Evolutionary conservation across 2,113 vertebrate species (phyloP), one percentile per base, ranked within the genome.

Genomic region (Passerina amoena): DNA sequence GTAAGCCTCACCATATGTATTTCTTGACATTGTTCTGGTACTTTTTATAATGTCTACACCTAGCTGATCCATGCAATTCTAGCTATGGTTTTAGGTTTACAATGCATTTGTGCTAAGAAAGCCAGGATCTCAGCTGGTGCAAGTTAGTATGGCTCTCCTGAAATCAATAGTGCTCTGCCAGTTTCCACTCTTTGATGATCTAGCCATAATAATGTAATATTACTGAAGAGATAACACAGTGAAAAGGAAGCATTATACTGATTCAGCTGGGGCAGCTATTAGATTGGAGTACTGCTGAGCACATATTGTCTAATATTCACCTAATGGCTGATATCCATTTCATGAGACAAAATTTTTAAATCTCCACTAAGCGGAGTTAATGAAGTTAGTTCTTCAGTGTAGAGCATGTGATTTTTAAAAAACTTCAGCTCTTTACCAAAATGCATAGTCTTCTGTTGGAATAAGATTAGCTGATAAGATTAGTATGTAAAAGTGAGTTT

Each of bases 321-420:
- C 68, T 96, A 92, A 96, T 93, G 88, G 88, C 86, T 83, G 91
- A 56, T 88, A 92, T 56, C 86, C 60, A 95, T 96, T 97, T 93
- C 38, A 14, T 18, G 64, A 79, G 42, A 90, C 50, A 50, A 30
- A 54, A 19, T 88, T 86, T 93, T 92, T 78, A 86, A 75, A 66
- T 63, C 51, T 88, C 47, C 27, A 6, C 56, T 75, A 90, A 75
- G 76, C 0, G 0, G 21, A 68, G 40, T 83, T 94, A 64, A 86
- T 94, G 60, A 78, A 60, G 54, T 80, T 88, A 20, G 21, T 73
- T 70, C 82, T 92, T 42, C 30, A 37, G 27, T 13, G 31, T 13
- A 56, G 42, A 12, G 25, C 18, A 12, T 1, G 14, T 14, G 12
- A n/a, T 30, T 65, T 77, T 76, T 69, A 56, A 56, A 1, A 6